Conservation (phyloP, 2,888 invertebrate species). For the Chironomus riparius region DNA sequence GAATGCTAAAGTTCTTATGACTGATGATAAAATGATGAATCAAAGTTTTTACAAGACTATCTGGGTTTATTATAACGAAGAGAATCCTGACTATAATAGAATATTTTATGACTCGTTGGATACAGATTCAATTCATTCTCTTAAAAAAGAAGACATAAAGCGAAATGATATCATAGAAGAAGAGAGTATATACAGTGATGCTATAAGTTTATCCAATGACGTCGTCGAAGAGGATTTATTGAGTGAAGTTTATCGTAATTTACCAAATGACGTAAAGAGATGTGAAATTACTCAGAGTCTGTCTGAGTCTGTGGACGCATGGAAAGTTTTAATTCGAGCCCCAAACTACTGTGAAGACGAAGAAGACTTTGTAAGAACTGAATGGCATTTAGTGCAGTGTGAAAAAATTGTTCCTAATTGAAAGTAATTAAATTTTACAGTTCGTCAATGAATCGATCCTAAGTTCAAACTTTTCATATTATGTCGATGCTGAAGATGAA, state of each 20-base stretch:
- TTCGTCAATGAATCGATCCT: background rate
- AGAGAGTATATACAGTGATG: no score
- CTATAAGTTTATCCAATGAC: no score
- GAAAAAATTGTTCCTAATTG: no score
- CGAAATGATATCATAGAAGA: no score
- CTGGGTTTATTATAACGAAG: constrained; percentile 38
- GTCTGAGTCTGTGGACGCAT: constrained; percentile 37
- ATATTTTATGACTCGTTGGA: constrained; percentile 35
- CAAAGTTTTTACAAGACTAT: constrained; percentile 31
- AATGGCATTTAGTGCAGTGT: no score
- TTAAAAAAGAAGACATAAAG: no score
- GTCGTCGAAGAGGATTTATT: no score
- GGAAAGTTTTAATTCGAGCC: constrained; percentile 39
- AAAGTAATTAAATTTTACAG: background rate
- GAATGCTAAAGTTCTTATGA: background rate
- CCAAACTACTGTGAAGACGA: constrained; percentile 41
- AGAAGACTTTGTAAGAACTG: constrained; percentile 42
- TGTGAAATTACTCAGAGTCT: no score
- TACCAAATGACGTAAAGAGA: no score
- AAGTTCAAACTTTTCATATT: background rate
- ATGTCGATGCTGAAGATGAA: background rate
- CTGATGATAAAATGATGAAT: background rate
- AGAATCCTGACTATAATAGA: constrained; percentile 37
- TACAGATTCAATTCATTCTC: constrained; percentile 29
- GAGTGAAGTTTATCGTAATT: no score